Evolutionary conservation across 2,888 invertebrate species (phyloP).

Genomic region (Napeogenes inachia): DNA sequence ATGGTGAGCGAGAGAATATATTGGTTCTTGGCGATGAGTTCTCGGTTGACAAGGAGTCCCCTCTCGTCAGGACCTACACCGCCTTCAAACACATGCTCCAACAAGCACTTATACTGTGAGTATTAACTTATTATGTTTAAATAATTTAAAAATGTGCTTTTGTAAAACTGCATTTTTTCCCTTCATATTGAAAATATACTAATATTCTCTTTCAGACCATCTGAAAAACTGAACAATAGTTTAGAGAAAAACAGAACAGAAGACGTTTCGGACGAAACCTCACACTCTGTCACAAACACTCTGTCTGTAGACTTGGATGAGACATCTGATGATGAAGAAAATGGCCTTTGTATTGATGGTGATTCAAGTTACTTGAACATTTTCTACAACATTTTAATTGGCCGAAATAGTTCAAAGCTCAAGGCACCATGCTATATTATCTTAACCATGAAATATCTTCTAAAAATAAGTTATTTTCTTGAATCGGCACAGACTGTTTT

Average conservation of each 20-base stretch:
- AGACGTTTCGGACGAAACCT: background rate
- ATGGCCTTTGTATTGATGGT: slow-evolving; percentile 44
- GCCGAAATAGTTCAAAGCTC: too few species aligned
- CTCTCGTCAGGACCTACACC: slow-evolving; percentile 43
- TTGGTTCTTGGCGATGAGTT: slow-evolving; percentile 57
- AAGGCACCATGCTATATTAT: too few species aligned
- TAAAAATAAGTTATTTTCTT: too few species aligned
- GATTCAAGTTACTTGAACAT: background rate
- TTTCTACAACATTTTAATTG: background rate
- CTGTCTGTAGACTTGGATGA: slow-evolving; percentile 11
- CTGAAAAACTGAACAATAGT: slow-evolving; percentile 27
- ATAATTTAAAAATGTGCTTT: background rate
- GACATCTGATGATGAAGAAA: slow-evolving; percentile 39
- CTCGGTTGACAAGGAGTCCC: slow-evolving; percentile 39
- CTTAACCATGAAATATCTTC: too few species aligned
- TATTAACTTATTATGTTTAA: slow-evolving; percentile 16
- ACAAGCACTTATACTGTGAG: slow-evolving; percentile 52
- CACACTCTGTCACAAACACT: too few species aligned
- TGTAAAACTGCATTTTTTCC: too few species aligned
- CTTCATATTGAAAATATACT: too few species aligned
- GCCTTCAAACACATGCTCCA: slow-evolving; percentile 52
- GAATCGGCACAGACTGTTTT: too few species aligned
- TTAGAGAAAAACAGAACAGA: slow-evolving; percentile 10
- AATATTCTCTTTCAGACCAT: slow-evolving; percentile 19
- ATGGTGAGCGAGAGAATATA: slow-evolving; percentile 47